Base-by-base conservation (phyloP, 2,888 invertebrate genomes). In the Noctua janthina region DNA sequence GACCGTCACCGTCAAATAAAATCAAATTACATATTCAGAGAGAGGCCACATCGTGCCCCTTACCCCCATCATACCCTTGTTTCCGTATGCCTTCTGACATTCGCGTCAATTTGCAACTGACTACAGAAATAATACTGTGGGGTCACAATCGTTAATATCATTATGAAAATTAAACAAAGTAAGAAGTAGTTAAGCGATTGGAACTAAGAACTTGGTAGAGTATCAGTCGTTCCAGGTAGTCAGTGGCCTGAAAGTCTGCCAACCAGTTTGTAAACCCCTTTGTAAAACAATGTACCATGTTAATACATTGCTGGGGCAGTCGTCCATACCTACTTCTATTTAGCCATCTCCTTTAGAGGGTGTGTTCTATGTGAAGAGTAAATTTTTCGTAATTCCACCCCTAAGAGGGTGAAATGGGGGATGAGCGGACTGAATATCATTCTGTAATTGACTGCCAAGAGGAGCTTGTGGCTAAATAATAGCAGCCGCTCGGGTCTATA, bases 1-100 rank as follows among this genome's bases (percentile, higher is more conserved):
- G 70, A 66, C 71, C 71, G n/a, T 67, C 51, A 79, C 29, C 74
- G 87, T 89, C 87, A 89, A 84, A 91, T 90, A 87, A 87, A 89
- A 89, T 90, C 84, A 85, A 89, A 89, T 91, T 84, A 91, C 86
- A 89, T 88, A 90, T 91, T 91, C 89, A 85, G 82, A 89, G 84
- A 84, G 84, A 87, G 81, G 70, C 82, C 84, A 79, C 81, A 78
- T 17, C 71, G 83, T 76, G 78, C 79, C 79, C 74, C 59, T 39
- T 75, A 81, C 87, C 87, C 69, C 82, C 81, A 86, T 91, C 91
- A 88, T 79, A 91, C 90, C 91, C 88, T 78, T 88, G 86, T 86
- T 85, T 71, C 73, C 67, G 74, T 71, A 71, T 68, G 76, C 79
- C 66, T 72, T 74, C 79, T 82, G 87, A 90, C 88, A 82, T 77